A percentile compares a stretch with the other conserved stretches of the same genome.
phyloP scores from a whole-genome alignment of 2,888 invertebrate species.

The Phaedon cochleariae region DNA sequence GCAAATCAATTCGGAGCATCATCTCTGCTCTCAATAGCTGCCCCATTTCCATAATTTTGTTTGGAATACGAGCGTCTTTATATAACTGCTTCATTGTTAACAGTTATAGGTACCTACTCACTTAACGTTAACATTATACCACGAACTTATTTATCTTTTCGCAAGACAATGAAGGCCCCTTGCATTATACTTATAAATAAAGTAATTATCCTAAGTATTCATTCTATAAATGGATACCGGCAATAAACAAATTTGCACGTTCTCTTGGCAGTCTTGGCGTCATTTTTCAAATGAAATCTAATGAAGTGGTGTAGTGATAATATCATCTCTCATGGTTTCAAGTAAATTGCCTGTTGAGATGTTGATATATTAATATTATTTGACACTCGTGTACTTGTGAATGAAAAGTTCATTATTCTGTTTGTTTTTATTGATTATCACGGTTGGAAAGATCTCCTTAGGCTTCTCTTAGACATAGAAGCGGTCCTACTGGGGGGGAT shows the following conservation, averaged over 20 bases:
- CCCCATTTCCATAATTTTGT: not conserved
- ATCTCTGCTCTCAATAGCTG: not conserved
- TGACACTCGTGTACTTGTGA: not conserved
- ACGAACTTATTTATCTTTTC: too few species aligned
- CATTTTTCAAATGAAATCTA: conserved; percentile 3
- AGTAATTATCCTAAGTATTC: conserved; percentile 1
- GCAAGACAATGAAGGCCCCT: too few species aligned
- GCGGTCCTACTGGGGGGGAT: too few species aligned
- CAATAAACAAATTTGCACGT: conserved; percentile 13
- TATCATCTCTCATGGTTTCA: conserved; percentile 1
- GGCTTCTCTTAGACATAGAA: too few species aligned
- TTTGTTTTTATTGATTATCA: not conserved
- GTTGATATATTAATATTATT: not conserved
- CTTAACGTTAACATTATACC: too few species aligned
- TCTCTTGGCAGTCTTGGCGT: not conserved
- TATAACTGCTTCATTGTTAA: not conserved
- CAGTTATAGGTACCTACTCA: not conserved
- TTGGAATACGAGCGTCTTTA: not conserved
- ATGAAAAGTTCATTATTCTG: not conserved
- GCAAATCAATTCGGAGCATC: not conserved
- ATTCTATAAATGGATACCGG: conserved; percentile 13
- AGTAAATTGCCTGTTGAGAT: not conserved
- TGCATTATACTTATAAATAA: not conserved
- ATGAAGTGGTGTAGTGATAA: conserved; percentile 8
- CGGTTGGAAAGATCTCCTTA: not conserved